phyloP scores from a whole-genome alignment of 2,888 invertebrate genomes.

The Exocentrus adspersus region DNA sequence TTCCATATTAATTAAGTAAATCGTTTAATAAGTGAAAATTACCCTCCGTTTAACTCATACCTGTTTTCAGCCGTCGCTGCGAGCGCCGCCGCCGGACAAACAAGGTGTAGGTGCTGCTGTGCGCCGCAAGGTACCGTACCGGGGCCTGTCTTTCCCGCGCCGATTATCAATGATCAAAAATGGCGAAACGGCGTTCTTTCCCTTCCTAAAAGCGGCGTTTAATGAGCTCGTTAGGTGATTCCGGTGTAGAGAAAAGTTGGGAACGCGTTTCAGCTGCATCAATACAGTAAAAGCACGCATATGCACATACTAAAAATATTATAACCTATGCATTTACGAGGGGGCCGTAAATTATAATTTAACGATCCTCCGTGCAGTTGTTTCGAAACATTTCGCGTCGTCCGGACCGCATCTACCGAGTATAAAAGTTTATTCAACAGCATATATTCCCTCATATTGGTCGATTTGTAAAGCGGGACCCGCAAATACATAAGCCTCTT shows the following conservation, averaged over 20 bases:
- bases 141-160: no score
- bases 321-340: constrained; percentile 64
- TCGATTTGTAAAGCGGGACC: constrained; percentile 50
- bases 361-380: constrained; percentile 64
- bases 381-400: constrained; percentile 60
- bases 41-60: no score
- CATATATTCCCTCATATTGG: constrained; percentile 45
- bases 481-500: constrained; percentile 45
- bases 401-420: constrained; percentile 48
- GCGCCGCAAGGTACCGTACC: no score
- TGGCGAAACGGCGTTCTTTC: no score
- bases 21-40: not conserved
- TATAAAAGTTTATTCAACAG: constrained; percentile 58
- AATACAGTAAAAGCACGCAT: constrained; percentile 56
- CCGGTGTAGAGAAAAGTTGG: no score
- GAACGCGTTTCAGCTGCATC: no score
- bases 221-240: no score
- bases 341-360: constrained; percentile 63
- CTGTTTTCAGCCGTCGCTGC: no score
- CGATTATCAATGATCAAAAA: no score
- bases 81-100: no score
- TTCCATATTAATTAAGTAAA: not conserved
- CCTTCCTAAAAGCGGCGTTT: no score
- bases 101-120: no score
- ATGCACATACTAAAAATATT: constrained; percentile 63